phyloP scores from a whole-genome alignment of 2,888 invertebrate species.

The Athalia circularis region DNA sequence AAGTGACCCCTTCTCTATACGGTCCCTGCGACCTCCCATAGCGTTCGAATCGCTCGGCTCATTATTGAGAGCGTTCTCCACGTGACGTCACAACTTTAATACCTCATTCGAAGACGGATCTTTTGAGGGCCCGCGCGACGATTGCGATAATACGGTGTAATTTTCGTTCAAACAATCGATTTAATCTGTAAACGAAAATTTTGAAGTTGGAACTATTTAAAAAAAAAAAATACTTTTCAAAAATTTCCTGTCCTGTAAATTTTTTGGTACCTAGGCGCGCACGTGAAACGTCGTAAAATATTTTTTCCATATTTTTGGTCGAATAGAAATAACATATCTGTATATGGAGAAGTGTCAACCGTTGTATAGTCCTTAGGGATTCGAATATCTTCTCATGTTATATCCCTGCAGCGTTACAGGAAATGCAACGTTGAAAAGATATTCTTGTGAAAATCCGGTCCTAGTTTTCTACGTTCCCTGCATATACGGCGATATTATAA shows the following conservation, averaged over 20 bases:
- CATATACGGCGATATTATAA: background rate
- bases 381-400: constrained; percentile 38
- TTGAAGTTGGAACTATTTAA: too few species aligned
- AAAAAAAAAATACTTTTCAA: too few species aligned
- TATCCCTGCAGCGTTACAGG: constrained; percentile 18
- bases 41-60: constrained; percentile 38
- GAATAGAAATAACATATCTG: background rate
- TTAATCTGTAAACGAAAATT: too few species aligned
- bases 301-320: constrained; percentile 12
- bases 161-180: too few species aligned
- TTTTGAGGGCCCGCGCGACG: too few species aligned
- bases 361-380: constrained; percentile 39
- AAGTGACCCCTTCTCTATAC: constrained; percentile 9
- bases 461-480: constrained; percentile 14
- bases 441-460: constrained; percentile 25
- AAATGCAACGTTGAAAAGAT: constrained; percentile 16
- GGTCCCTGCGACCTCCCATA: constrained; percentile 45
- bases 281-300: background rate
- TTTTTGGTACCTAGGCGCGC: background rate
- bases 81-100: constrained; percentile 18
- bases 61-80: constrained; percentile 33
- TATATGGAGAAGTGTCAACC: constrained; percentile 21
- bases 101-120: background rate
- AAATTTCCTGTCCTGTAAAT: too few species aligned
- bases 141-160: too few species aligned